Conservation (phyloP, 64 coral and sea anemone genomes). For the Exaiptasia diaphana region DNA sequence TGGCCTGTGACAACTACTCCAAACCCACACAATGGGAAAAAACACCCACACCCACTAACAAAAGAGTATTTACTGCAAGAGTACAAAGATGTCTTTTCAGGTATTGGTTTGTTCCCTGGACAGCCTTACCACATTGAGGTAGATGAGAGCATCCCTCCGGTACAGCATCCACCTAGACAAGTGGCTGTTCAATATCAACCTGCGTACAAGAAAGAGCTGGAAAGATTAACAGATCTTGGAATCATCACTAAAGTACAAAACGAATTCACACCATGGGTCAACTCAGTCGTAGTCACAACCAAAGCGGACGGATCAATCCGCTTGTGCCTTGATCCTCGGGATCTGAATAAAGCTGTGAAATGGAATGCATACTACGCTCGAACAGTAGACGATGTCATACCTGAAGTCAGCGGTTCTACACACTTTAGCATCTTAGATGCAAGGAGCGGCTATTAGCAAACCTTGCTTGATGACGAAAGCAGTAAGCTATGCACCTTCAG, state of each 20-base stretch:
- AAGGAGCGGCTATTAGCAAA: constrained; percentile 26
- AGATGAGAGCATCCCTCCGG: constrained; percentile 5
- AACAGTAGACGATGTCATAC: constrained; percentile 16
- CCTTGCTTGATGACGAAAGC: constrained; percentile 33
- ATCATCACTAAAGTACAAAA: constrained; percentile 46
- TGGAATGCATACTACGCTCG: not conserved
- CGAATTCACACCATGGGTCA: not conserved
- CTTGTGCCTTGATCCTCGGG: constrained; percentile 8
- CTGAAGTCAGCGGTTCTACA: not conserved
- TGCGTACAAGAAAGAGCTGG: constrained; percentile 42
- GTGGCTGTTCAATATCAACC: constrained; percentile 37
- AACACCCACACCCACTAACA: constrained; percentile 18
- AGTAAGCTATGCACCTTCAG: constrained; percentile 30
- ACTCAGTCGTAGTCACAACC: not conserved
- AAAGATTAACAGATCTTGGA: constrained; percentile 49
- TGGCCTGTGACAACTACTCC: not conserved
- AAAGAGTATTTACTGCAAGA: constrained; percentile 35
- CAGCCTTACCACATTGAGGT: constrained; percentile 39
- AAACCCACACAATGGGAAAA: not conserved
- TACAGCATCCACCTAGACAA: constrained; percentile 11
- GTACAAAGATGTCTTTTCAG: constrained; percentile 28
- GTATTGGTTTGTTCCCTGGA: constrained; percentile 40
- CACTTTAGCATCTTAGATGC: constrained; percentile 9
- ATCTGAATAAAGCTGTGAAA: constrained; percentile 7
- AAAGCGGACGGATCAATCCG: constrained; percentile 9